Conservation (phyloP, 2,113 vertebrate genomes). For the Rana temporaria region DNA sequence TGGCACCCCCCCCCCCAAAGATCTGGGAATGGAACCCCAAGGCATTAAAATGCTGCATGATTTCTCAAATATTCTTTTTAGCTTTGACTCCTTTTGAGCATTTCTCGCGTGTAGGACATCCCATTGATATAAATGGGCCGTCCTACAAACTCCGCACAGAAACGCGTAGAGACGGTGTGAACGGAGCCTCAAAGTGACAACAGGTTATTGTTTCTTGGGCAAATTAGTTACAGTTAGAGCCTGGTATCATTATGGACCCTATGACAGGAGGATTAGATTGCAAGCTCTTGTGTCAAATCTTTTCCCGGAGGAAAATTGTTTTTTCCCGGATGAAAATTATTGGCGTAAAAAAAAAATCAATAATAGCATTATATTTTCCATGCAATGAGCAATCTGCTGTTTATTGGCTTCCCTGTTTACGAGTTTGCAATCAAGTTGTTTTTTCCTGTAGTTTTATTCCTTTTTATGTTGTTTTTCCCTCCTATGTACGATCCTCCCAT, state of each 20-base stretch:
- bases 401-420: background rate
- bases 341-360: background rate
- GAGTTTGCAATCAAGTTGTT: background rate
- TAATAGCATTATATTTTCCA: background rate
- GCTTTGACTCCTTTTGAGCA: too few relatives aligned
- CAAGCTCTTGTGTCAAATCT: background rate
- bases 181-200: too few relatives aligned
- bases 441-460: slow-evolving; percentile 13
- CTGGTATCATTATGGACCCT: background rate
- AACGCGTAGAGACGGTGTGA: too few relatives aligned
- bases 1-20: too few relatives aligned
- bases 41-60: too few relatives aligned
- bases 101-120: too few relatives aligned
- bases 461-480: slow-evolving; percentile 4
- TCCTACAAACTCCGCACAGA: too few relatives aligned
- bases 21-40: too few relatives aligned
- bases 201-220: too few relatives aligned
- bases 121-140: too few relatives aligned
- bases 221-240: too few relatives aligned
- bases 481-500: slow-evolving; percentile 45
- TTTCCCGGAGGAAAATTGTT: background rate
- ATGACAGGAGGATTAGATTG: background rate
- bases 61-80: too few relatives aligned
- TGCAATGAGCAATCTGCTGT: background rate
- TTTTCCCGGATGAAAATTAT: background rate